Base-by-base conservation (phyloP, 2,113 vertebrate genomes). In the Erinaceus europaeus region DNA sequence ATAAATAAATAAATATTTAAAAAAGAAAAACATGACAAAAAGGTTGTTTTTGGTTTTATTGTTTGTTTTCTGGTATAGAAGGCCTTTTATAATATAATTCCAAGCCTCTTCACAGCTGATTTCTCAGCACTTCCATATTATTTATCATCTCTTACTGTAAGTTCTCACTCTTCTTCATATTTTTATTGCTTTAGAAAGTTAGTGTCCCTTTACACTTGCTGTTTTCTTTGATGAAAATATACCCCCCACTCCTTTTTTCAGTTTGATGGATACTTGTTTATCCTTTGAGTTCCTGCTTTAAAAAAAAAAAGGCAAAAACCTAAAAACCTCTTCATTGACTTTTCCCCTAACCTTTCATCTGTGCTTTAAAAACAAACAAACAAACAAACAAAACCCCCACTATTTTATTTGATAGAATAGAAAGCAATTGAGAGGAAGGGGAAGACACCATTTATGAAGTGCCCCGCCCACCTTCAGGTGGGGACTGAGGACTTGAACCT, bases 221-320 rank as follows among this genome's bases (percentile, higher is more conserved):
- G 0, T 50, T 57, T 55, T 81, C 48, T 62, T 61, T n/a, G 46
- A 40, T 17, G 40, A 32, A 62, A 23, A 80, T 71, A 27, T 68
- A 64, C 48, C 27, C n/a, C n/a, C n/a, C n/a, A n/a, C n/a, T n/a
- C 21, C 44, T 85, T 76, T n/a, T 74, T 83, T 91, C 74, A n/a
- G n/a, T 14, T 29, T 53, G 15, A 5, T 42, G 6, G 73, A 61
- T 14, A 68, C 85, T 17, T 80, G 38, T 74, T 81, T 10, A 53
- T 73, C 4, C 15, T 77, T 84, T 46, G 68, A 68, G 18, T 46
- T n/a, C 8, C 17, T 57, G 10, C 40, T 46, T 27, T 42, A 29
- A 89, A 77, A 69, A 84, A 25, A 29, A 10, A 52, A 52, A 52
- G 20, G 14, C 53, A 55, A 55, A 25, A 55, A 55, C 23, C 15